A percentile compares a stretch with the other conserved stretches of the same genome.
Conservation (phyloP, 2,888 invertebrate species). For the Pseudococcus viburni region DNA sequence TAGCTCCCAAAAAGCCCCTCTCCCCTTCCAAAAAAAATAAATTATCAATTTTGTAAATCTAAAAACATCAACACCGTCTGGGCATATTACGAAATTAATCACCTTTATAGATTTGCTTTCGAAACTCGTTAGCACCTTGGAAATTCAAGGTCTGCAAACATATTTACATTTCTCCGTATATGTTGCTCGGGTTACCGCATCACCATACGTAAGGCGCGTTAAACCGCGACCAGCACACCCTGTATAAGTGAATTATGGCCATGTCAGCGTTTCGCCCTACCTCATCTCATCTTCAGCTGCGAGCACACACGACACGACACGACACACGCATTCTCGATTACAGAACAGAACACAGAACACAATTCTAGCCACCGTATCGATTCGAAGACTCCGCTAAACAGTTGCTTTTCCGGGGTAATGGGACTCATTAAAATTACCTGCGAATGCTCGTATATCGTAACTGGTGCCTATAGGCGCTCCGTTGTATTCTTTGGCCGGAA, state of each 20-base stretch:
- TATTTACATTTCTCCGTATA: not conserved
- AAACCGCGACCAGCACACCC: conserved; percentile 12
- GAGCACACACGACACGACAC: not conserved
- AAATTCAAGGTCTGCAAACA: not conserved
- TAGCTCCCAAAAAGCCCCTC: too few species aligned
- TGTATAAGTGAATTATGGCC: conserved; percentile 6
- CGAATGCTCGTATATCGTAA: conserved; percentile 88
- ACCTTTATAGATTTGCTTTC: not conserved
- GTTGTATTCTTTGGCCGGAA: conserved; percentile 91
- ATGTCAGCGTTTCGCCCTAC: not conserved
- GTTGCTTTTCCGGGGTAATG: not conserved
- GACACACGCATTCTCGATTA: not conserved
- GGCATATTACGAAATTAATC: too few species aligned
- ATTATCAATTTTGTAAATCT: too few species aligned
- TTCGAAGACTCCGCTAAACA: not conserved
- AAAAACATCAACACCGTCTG: too few species aligned
- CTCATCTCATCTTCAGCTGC: not conserved
- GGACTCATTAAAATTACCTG: conserved; percentile 76
- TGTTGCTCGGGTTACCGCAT: not conserved
- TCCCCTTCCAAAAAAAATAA: too few species aligned
- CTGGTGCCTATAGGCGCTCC: conserved; percentile 93
- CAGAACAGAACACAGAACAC: not conserved
- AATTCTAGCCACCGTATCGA: not conserved
- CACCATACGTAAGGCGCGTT: not conserved
- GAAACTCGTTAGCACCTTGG: not conserved